These are phyloP conservation scores for Gadopsis marmoratus DNA, from an alignment of 2,797 vertebrate species.

Conservation along the genomic window DNA sequence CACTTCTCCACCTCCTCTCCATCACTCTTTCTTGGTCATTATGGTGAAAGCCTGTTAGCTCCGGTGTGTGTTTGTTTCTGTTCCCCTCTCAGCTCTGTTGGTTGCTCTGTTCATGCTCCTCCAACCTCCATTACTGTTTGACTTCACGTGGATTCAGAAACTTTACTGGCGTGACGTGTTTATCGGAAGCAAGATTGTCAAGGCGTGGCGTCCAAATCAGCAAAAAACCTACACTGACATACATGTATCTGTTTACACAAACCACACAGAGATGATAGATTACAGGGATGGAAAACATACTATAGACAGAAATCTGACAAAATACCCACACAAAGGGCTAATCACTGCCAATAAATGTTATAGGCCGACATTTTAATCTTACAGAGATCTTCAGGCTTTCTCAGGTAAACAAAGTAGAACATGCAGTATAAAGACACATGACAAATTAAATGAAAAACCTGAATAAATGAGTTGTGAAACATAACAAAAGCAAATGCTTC, in stretches of 20 bases:
- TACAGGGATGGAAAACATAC: background rate
- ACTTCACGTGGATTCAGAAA: conserved; percentile 63
- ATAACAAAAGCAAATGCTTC: background rate
- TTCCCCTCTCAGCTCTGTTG: conserved; percentile 42
- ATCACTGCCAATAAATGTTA: conserved; percentile 6
- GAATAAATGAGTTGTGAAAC: background rate
- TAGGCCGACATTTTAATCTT: background rate
- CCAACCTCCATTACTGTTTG: conserved; percentile 53
- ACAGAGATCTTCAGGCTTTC: conserved; percentile 8
- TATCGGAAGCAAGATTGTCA: conserved; percentile 6
- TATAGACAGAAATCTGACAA: background rate
- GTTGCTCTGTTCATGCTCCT: conserved; percentile 50
- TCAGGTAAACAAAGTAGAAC: conserved; percentile 8
- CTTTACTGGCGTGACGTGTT: conserved; percentile 36
- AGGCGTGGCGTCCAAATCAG: conserved; percentile 28
- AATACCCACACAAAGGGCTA: background rate
- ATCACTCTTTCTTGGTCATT: conserved; percentile 57
- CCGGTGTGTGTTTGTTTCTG: conserved; percentile 62
- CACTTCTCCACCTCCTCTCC: conserved; percentile 74
- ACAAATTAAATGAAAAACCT: background rate
- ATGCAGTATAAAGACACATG: background rate
- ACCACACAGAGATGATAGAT: conserved; percentile 1
- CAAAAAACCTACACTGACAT: background rate
- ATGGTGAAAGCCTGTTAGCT: conserved; percentile 79
- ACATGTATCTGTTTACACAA: conserved; percentile 11